Evolutionary conservation across 2,888 invertebrate genomes (phyloP).

Genomic region (Papilio gigon): DNA sequence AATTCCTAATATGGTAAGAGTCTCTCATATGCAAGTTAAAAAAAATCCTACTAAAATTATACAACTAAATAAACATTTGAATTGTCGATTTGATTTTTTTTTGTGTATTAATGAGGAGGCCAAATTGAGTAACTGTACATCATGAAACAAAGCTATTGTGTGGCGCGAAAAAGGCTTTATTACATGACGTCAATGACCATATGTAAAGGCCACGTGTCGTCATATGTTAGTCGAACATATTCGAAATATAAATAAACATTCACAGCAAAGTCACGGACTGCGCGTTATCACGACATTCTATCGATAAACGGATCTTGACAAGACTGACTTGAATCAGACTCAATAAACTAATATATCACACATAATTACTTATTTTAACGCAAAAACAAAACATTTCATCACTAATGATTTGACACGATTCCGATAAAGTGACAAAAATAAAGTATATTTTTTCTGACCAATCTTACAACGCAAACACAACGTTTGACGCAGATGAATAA

Average conservation of each 20-base stretch:
- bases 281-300: conserved; percentile 34
- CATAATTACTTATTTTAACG: background rate
- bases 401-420: conserved; percentile 21
- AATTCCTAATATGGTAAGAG: background rate
- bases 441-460: conserved; percentile 29
- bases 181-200: conserved; percentile 36
- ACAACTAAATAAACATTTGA: no score
- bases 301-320: conserved; percentile 16
- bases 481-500: conserved; percentile 51
- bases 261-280: conserved; percentile 31
- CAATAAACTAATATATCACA: background rate
- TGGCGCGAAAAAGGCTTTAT: conserved; percentile 35
- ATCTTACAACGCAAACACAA: conserved; percentile 30
- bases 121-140: conserved; percentile 2
- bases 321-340: background rate
- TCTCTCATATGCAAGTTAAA: background rate
- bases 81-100: background rate
- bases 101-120: background rate
- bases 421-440: conserved; percentile 45
- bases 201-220: conserved; percentile 44
- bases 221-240: conserved; percentile 38
- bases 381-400: conserved; percentile 13
- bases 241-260: conserved; percentile 42
- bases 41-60: background rate
- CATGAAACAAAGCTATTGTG: conserved; percentile 5